These are phyloP conservation scores for Anarrhichthys ocellatus DNA, from an alignment of 2,113 vertebrate species.

Conservation along the genomic window DNA sequence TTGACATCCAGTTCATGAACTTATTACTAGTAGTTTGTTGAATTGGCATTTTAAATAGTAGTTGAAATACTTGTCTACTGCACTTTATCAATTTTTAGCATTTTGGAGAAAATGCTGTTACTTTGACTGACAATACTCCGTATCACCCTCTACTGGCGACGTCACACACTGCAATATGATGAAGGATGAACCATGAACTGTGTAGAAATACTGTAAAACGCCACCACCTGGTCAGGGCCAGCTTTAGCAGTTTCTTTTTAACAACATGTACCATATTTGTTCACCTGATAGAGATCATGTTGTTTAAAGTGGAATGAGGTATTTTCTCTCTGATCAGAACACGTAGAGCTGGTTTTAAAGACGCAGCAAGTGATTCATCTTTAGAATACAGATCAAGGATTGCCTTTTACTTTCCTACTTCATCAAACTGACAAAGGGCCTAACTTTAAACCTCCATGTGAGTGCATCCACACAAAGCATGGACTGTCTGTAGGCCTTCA, in stretches of 20 bases:
- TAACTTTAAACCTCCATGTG: slow-evolving; percentile 8
- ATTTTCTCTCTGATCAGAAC: slow-evolving; percentile 25
- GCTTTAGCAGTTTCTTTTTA: slow-evolving; percentile 20
- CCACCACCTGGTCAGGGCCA: slow-evolving; percentile 33
- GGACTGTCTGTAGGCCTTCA: slow-evolving; percentile 39
- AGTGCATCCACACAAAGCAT: slow-evolving; percentile 29
- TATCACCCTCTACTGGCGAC: slow-evolving; percentile 59
- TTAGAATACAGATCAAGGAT: slow-evolving; percentile 14
- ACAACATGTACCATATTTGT: slow-evolving; percentile 23
- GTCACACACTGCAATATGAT: slow-evolving; percentile 53
- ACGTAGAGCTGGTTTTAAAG: slow-evolving; percentile 28
- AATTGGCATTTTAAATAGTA: slow-evolving; percentile 59
- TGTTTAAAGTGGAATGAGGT: slow-evolving; percentile 37
- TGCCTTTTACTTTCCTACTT: slow-evolving; percentile 31
- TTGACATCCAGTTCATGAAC: slow-evolving; percentile 69
- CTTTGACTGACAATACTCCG: slow-evolving; percentile 54
- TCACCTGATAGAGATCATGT: slow-evolving; percentile 8
- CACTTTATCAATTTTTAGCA: slow-evolving; percentile 78
- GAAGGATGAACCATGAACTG: slow-evolving; percentile 51
- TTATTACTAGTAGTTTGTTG: slow-evolving; percentile 62
- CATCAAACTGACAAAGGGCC: slow-evolving; percentile 35
- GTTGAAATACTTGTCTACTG: slow-evolving; percentile 62
- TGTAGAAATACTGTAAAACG: slow-evolving; percentile 20
- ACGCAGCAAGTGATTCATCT: slow-evolving; percentile 14
- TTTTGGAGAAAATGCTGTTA: slow-evolving; percentile 67